Evolutionary conservation across 2,888 invertebrate species (phyloP), one percentile per base, ranked within the genome.

Genomic region (Dione juno): DNA sequence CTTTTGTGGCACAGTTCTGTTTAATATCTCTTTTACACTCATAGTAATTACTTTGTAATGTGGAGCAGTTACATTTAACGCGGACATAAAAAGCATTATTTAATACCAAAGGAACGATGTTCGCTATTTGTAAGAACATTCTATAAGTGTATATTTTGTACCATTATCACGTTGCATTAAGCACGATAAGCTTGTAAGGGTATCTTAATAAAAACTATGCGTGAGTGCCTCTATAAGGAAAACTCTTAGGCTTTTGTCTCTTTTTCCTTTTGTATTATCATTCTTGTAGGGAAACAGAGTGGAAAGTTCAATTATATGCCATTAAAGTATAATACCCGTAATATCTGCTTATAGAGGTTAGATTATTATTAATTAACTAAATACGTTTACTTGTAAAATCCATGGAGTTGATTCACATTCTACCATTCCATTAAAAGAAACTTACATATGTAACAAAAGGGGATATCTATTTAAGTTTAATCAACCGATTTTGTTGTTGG

Each of bases 31-130:
- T 19, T 64, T 50, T 52, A 37, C 64, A 37, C 48, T 50, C 40
- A 21, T 52, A 40, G 50, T 67, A 67, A 48, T 67, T 58, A 67
- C 58, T 58, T 58, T 37, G 58, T 66, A 66, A 54, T 37, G 45
- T 58, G 37, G 50, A 58, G 48, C 58, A 48, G 48, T 58, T 48
- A 48, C 67, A 58, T 67, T 67, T 58, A 58, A 35, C 35, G 16
- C 43, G 13, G 19, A 40, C 35, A 14, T 43, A 50, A 50, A 48
- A 58, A 57, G n/a, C 53, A 37, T 58, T 67, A 67, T 58, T 67
- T 58, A 37, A 58, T 57, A 57, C 43, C 54, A 43, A 28, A 52
- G 57, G 40, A 50, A 64, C 19, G 37, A 52, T 35, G 37, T 40
- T 14, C 11, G 35, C 52, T 52, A 13, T 64, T 35, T 64, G 48